Evolutionary conservation across 1,140 invertebrate species (phyloP).

Genomic region (Atta cephalotes): DNA sequence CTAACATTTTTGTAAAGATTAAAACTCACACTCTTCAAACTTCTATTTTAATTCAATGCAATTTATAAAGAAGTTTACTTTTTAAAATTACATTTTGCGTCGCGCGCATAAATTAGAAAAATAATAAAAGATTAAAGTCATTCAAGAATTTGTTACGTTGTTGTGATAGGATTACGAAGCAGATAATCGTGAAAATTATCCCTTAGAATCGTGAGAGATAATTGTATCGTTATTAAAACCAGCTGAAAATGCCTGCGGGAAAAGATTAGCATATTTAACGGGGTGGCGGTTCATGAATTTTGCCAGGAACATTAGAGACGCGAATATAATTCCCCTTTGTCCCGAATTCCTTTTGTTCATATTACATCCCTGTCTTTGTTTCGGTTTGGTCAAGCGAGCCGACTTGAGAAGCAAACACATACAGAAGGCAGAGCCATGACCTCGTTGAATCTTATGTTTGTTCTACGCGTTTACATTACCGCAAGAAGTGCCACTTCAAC

Average conservation of each 20-base stretch:
- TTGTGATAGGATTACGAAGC: neutral
- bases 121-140: neutral
- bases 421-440: neutral
- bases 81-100: neutral
- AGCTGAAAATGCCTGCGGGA: constrained; percentile 16
- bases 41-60: neutral
- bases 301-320: constrained; percentile 32
- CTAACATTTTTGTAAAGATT: no score
- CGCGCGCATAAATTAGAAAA: neutral
- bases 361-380: constrained; percentile 47
- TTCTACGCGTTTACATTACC: constrained; percentile 45
- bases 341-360: constrained; percentile 49
- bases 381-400: constrained; percentile 41
- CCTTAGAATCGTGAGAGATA: neutral
- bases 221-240: constrained; percentile 31
- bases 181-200: constrained; percentile 15
- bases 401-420: neutral
- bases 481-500: constrained; percentile 43
- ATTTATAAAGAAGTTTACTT: neutral
- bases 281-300: constrained; percentile 13
- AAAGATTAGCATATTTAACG: constrained; percentile 34
- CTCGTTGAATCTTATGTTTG: constrained; percentile 41
- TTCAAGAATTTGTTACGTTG: neutral
- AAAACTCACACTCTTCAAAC: neutral
- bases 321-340: constrained; percentile 49